Percentiles rank a stretch among this genome's conserved stretches.
Conservation (phyloP, 2,113 vertebrate genomes). For the Spermophilus dauricus region DNA sequence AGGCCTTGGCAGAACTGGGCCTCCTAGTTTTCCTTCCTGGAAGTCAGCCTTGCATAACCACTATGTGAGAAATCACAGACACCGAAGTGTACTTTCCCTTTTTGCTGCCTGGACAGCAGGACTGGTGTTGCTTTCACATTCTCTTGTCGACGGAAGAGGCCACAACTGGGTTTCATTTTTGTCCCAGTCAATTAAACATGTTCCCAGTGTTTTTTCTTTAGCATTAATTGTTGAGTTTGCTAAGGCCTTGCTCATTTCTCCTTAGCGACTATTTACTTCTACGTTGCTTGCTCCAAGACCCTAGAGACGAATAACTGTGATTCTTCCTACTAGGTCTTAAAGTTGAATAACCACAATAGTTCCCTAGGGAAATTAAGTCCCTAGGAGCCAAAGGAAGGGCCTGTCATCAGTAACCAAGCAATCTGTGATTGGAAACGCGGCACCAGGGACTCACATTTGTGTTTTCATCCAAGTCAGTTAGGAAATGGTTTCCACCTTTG, state of each 20-base stretch:
- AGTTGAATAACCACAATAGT: slow-evolving; percentile 57
- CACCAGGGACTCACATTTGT: not conserved
- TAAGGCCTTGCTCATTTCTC: slow-evolving; percentile 55
- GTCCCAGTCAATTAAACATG: not conserved
- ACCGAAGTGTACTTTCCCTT: not conserved
- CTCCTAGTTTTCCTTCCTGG: not conserved
- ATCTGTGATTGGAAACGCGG: not conserved
- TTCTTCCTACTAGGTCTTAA: slow-evolving; percentile 72
- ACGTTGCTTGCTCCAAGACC: slow-evolving; percentile 58
- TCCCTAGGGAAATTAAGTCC: slow-evolving; percentile 69
- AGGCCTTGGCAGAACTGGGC: not conserved
- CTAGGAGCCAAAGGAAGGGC: slow-evolving; percentile 59
- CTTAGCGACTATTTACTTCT: slow-evolving; percentile 70
- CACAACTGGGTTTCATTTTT: not conserved
- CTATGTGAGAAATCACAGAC: not conserved
- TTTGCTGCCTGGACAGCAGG: not conserved
- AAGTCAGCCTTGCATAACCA: not conserved
- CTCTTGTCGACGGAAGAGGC: not conserved
- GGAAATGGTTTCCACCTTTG: slow-evolving; percentile 44
- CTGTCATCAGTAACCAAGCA: not conserved
- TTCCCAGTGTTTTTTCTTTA: not conserved
- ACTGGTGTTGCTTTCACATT: not conserved
- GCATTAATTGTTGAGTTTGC: slow-evolving; percentile 23
- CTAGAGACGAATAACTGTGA: slow-evolving; percentile 71
- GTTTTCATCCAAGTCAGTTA: slow-evolving; percentile 54